These are phyloP conservation scores for Ophioderma brevispina DNA, from an alignment of 35 echinoderm and acorn worm genomes.

Conservation along the genomic window DNA sequence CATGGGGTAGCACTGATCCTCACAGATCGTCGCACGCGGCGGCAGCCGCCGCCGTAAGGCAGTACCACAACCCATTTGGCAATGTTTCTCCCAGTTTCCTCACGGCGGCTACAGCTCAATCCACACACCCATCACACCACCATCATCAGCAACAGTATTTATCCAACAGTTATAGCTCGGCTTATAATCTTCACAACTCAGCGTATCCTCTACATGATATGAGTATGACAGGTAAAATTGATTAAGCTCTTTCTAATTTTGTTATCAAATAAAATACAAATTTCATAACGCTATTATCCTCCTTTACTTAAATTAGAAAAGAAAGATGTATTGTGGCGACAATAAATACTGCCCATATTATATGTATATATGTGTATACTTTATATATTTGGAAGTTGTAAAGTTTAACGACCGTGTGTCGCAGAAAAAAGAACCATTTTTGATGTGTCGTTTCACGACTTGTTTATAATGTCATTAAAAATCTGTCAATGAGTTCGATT, in stretches of 20 bases:
- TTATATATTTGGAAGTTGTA: neutral
- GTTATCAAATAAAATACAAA: neutral
- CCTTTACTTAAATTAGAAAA: too few species aligned
- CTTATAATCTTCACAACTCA: slow-evolving; percentile 38
- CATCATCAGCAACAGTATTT: slow-evolving; percentile 27
- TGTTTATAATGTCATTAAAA: slow-evolving; percentile 8
- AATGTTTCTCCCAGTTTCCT: neutral
- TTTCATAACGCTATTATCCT: neutral
- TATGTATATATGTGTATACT: neutral
- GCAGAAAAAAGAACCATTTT: neutral
- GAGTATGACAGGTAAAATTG: slow-evolving; percentile 39
- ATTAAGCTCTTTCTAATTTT: neutral
- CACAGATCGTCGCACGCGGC: neutral
- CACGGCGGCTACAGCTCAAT: neutral
- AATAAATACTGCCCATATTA: neutral
- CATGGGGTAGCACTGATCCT: neutral
- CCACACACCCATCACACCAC: neutral
- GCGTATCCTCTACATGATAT: slow-evolving; percentile 28
- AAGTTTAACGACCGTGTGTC: neutral
- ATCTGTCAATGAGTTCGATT: too few species aligned
- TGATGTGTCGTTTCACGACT: neutral
- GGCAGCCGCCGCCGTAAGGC: neutral
- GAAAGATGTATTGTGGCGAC: neutral
- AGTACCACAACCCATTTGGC: neutral
- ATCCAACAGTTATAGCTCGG: slow-evolving; percentile 10